These are phyloP conservation scores for Synergus japonicus DNA, from an alignment of 2,888 invertebrate species.

Conservation along the genomic window DNA sequence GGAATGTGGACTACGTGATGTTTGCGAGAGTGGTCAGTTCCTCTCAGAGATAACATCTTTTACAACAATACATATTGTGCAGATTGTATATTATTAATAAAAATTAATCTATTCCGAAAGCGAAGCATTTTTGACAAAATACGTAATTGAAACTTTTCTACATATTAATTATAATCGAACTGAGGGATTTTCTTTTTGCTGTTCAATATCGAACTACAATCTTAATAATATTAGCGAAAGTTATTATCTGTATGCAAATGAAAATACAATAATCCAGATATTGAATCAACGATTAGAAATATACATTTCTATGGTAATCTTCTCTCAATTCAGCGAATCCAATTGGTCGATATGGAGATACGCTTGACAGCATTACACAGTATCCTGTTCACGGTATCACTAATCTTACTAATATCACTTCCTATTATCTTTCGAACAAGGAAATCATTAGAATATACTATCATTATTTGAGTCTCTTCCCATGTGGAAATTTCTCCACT, in stretches of 20 bases:
- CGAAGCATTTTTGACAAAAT: neutral
- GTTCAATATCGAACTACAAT: no score
- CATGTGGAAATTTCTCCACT: no score
- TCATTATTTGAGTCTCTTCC: neutral
- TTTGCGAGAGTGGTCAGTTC: neutral
- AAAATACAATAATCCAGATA: conserved; percentile 9
- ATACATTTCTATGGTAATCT: conserved; percentile 31
- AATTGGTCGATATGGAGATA: conserved; percentile 34
- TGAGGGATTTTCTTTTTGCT: neutral
- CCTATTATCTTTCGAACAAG: conserved; percentile 13
- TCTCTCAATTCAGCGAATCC: neutral
- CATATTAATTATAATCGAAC: neutral
- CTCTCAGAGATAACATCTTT: neutral
- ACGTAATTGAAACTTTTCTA: neutral
- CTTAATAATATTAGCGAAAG: neutral
- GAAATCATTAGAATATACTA: neutral
- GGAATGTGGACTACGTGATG: neutral
- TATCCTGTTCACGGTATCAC: conserved; percentile 26
- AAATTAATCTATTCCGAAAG: neutral
- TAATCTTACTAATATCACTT: conserved; percentile 36
- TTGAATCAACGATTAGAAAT: conserved; percentile 13
- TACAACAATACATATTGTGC: neutral
- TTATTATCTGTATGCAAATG: neutral
- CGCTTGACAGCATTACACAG: conserved; percentile 25
- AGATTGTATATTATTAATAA: neutral